Percentiles rank a stretch among this genome's conserved stretches.
Evolutionary conservation across 2,888 invertebrate genomes (phyloP).

Genomic region (Vanessa cardui): DNA sequence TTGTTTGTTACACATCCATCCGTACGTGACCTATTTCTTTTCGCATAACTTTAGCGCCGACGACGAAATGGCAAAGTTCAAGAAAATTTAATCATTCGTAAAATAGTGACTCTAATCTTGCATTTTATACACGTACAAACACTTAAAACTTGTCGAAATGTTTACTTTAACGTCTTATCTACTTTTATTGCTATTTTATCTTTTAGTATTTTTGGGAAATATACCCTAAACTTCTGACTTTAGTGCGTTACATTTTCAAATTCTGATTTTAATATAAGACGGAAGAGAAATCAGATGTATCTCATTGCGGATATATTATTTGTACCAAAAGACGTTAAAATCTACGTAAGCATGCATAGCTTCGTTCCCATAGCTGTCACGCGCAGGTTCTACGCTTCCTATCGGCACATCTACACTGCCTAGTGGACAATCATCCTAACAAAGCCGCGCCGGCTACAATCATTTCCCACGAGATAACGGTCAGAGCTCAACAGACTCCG

Average conservation of each 20-base stretch:
- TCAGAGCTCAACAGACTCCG: slow-evolving; percentile 71
- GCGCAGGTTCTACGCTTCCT: slow-evolving; percentile 61
- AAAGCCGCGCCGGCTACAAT: slow-evolving; percentile 78
- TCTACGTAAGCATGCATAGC: slow-evolving; percentile 64
- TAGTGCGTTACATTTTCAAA: too few species aligned
- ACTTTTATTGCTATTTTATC: not conserved
- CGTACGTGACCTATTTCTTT: slow-evolving; percentile 5
- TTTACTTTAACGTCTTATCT: not conserved
- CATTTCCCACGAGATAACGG: slow-evolving; percentile 82
- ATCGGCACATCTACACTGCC: slow-evolving; percentile 78
- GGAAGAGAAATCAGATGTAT: not conserved
- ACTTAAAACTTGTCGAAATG: slow-evolving; percentile 1
- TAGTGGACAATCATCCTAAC: slow-evolving; percentile 82
- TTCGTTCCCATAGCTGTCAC: slow-evolving; percentile 79
- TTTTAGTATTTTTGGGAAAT: not conserved
- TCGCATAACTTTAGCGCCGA: not conserved
- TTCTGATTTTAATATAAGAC: not conserved
- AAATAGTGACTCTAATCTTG: slow-evolving; percentile 1
- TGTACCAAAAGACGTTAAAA: slow-evolving; percentile 55
- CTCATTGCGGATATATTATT: not conserved
- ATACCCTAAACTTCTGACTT: too few species aligned
- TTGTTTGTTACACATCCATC: slow-evolving; percentile 9
- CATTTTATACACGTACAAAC: not conserved
- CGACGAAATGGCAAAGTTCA: not conserved
- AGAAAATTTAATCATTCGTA: not conserved